Percentiles rank a stretch among this genome's conserved stretches.
Conservation (phyloP, 2,113 vertebrate genomes). For the Sardina pilchardus region DNA sequence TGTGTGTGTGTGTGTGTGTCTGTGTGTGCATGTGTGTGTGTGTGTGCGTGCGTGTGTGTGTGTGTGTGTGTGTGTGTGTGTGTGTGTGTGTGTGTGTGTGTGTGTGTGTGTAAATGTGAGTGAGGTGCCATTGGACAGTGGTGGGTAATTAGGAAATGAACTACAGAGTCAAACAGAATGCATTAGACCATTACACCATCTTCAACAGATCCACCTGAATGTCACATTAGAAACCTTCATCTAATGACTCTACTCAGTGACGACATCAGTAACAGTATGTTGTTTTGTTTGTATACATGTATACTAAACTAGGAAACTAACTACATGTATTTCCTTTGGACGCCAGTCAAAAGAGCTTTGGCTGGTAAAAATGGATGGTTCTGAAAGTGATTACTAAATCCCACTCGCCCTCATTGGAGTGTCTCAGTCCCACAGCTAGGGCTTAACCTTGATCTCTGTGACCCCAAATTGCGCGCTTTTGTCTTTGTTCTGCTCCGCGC, state of each 20-base stretch:
- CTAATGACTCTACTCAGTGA: neutral
- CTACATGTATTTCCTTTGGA: neutral
- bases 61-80: neutral
- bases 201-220: neutral
- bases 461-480: constrained; percentile 62
- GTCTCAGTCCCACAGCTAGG: constrained; percentile 65
- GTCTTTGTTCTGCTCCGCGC: constrained; percentile 56
- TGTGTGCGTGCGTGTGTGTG: neutral
- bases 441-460: constrained; percentile 73
- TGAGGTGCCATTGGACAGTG: neutral
- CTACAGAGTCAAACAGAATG: neutral
- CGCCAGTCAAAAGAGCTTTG: constrained; percentile 52
- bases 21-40: neutral
- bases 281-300: neutral
- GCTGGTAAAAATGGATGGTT: constrained; percentile 56
- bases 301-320: neutral
- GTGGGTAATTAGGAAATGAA: constrained; percentile 6
- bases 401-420: constrained; percentile 65
- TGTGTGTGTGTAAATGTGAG: neutral
- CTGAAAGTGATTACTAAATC: constrained; percentile 65
- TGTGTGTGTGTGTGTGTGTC: neutral
- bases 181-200: neutral
- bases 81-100: neutral
- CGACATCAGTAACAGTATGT: neutral
- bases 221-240: neutral